Evolutionary conservation across 2,113 vertebrate species (phyloP), one percentile per base, ranked within the genome.

Genomic region (Notechis scutatus): DNA sequence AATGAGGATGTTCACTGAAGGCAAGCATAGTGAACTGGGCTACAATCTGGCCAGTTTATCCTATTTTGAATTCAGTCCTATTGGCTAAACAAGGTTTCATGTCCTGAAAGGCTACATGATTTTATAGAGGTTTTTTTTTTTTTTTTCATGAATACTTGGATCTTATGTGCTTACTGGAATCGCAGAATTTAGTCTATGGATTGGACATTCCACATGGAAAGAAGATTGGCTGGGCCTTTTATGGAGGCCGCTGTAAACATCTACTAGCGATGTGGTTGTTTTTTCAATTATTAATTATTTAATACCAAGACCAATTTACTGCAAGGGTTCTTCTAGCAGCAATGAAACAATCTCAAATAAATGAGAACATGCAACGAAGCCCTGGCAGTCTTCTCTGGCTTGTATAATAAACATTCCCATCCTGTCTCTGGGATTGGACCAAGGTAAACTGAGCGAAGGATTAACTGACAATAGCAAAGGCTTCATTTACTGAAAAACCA

Each of bases 381-480:
- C 0, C 91, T 91, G 94, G 6, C 52, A 85, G 52, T 91, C 92
- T 59, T 94, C 88, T 95, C 91, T 69, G 29, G 89, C 91, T 93
- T 39, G 93, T 57, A 81, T 74, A 93, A 93, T 96, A 96, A 93
- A 93, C 92, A 90, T 95, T 95, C 92, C 56, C 23, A 4, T 88
- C 92, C 95, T 26, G 55, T 91, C 94, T 95, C 95, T 97, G 95
- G 96, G 97, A 93, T 95, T 0, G 7, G 91, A 95, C 96, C 95
- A 97, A 97, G 97, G 96, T 98, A 98, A 98, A 98, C 98, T 97
- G 95, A 97, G 95, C 95, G 81, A 93, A 90, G 98, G 98, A 98
- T 98, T 98, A 98, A 97, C 97, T 92, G 92, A 95, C 95, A 97
- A 97, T 96, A 95, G 94, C 97, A 96, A 97, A 97, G 96, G 95